These are phyloP conservation scores for Microctenopoma lineatum DNA, from an alignment of 2,797 vertebrate genomes.

Conservation along the genomic window DNA sequence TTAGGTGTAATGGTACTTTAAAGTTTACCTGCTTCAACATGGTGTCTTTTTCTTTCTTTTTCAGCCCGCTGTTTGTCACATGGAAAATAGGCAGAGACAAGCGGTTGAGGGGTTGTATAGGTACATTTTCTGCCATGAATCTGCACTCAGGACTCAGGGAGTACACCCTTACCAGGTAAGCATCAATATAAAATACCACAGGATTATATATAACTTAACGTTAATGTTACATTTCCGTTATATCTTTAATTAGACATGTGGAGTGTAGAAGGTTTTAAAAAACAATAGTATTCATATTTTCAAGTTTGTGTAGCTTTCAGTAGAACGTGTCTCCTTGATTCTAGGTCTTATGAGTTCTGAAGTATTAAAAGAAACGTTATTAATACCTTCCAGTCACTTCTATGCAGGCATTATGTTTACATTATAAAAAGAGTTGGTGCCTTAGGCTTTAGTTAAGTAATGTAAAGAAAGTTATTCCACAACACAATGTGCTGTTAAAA, in stretches of 20 bases:
- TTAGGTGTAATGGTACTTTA: background rate
- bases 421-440: background rate
- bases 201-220: background rate
- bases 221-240: background rate
- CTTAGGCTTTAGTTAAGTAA: background rate
- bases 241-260: background rate
- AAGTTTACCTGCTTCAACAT: slow-evolving; percentile 12
- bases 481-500: too few relatives aligned
- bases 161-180: slow-evolving; percentile 99
- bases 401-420: background rate
- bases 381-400: background rate
- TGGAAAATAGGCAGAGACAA: slow-evolving; percentile 99
- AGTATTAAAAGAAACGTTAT: background rate
- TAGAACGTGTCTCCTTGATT: slow-evolving; percentile 19
- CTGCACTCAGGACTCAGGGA: slow-evolving; percentile 99
- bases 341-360: slow-evolving; percentile 7
- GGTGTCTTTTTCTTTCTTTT: slow-evolving; percentile 40
- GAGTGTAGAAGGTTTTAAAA: background rate
- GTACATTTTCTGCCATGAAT: slow-evolving; percentile 99
- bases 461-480: background rate
- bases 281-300: background rate
- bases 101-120: slow-evolving; percentile 99
- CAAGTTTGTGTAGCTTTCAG: slow-evolving; percentile 11
- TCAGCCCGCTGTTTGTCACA: slow-evolving; percentile 99
- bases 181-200: background rate